These are phyloP conservation scores for Nomada fabriciana DNA, from an alignment of 2,888 invertebrate genomes.

Conservation along the genomic window DNA sequence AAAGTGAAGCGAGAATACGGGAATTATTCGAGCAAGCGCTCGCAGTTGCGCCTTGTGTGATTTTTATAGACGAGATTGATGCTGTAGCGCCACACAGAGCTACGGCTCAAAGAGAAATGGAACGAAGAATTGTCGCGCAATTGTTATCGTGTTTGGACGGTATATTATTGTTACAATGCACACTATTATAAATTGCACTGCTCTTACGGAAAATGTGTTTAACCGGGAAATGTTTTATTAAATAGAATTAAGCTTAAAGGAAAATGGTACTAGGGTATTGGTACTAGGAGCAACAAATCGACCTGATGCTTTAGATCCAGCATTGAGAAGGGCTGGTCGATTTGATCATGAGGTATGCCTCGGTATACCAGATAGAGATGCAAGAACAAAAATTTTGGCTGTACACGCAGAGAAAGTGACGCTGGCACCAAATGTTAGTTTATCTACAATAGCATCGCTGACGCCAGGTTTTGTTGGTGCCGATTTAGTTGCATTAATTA, in stretches of 20 bases:
- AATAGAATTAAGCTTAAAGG: slow-evolving; percentile 81
- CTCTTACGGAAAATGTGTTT: not conserved
- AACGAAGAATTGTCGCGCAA: slow-evolving; percentile 97
- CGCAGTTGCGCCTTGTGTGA: slow-evolving; percentile 90
- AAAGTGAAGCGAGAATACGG: slow-evolving; percentile 96
- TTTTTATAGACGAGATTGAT: slow-evolving; percentile 99
- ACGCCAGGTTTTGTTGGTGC: slow-evolving; percentile 99
- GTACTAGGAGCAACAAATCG: slow-evolving; percentile 98
- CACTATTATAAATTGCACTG: not conserved
- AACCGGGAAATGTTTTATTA: slow-evolving; percentile 2
- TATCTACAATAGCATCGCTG: slow-evolving; percentile 90
- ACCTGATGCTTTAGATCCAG: slow-evolving; percentile 96
- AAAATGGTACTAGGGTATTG: slow-evolving; percentile 88
- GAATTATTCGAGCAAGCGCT: slow-evolving; percentile 95
- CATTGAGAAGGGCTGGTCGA: slow-evolving; percentile 95
- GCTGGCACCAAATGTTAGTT: slow-evolving; percentile 89
- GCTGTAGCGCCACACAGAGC: slow-evolving; percentile 96
- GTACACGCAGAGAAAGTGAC: slow-evolving; percentile 90
- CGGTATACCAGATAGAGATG: slow-evolving; percentile 95
- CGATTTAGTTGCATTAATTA: slow-evolving; percentile 93
- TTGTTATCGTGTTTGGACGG: slow-evolving; percentile 95
- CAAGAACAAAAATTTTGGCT: slow-evolving; percentile 92
- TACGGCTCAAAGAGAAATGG: slow-evolving; percentile 97
- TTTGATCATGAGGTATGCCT: slow-evolving; percentile 97
- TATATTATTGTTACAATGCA: slow-evolving; percentile 70